Conservation (phyloP, 1,140 invertebrate species). For the Brachionus plicatilis region DNA sequence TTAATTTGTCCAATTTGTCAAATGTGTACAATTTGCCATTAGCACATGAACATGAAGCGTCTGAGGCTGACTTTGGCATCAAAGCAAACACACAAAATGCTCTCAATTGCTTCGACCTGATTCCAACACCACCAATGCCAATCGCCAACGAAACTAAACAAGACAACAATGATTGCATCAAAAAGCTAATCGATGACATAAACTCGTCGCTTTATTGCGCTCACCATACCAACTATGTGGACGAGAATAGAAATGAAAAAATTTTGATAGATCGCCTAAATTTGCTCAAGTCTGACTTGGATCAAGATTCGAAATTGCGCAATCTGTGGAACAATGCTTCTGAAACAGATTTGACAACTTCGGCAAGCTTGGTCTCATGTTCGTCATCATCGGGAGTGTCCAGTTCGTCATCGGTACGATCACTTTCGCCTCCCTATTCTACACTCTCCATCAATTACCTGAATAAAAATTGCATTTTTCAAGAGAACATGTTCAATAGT, state of each 20-base stretch:
- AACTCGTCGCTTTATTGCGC: not conserved
- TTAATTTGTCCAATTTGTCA: not conserved
- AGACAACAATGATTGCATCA: not conserved
- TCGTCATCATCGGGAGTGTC: not conserved
- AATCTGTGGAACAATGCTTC: not conserved
- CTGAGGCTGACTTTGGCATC: not conserved
- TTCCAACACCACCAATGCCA: not conserved
- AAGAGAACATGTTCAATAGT: not conserved
- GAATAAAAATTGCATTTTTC: slow-evolving; percentile 20
- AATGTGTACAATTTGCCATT: not conserved
- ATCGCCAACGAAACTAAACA: not conserved
- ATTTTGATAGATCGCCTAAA: not conserved
- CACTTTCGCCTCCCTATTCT: not conserved
- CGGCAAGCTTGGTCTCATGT: not conserved
- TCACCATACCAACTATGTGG: not conserved
- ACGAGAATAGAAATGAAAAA: slow-evolving; percentile 19
- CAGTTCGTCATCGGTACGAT: not conserved
- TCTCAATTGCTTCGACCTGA: not conserved
- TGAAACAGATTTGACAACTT: not conserved
- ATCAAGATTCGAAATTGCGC: not conserved
- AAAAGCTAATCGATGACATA: slow-evolving; percentile 4
- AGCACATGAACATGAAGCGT: no score
- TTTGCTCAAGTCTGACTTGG: slow-evolving; percentile 3
- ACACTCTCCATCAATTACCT: not conserved
- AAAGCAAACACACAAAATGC: not conserved